phyloP scores from a whole-genome alignment of 1,140 invertebrate genomes.

The Philotrypesis tridentata region DNA sequence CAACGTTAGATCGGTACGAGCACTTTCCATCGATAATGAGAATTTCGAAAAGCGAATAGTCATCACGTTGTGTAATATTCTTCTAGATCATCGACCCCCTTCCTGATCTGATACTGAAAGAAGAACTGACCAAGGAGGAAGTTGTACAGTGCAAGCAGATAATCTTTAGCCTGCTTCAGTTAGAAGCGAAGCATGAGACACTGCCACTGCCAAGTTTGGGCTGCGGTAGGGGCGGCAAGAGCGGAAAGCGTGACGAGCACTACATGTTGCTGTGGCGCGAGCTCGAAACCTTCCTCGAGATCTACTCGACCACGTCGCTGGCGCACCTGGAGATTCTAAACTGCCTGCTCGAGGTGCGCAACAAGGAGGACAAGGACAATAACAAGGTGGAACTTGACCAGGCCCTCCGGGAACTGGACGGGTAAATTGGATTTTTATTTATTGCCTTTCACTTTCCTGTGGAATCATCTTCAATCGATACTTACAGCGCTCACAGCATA shows the following conservation, averaged over 20 bases:
- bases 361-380: slow-evolving; percentile 75
- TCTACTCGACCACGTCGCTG: slow-evolving; percentile 79
- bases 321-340: slow-evolving; percentile 86
- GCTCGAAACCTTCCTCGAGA: slow-evolving; percentile 87
- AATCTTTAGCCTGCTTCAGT: slow-evolving; percentile 86
- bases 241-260: slow-evolving; percentile 87
- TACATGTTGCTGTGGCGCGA: slow-evolving; percentile 93
- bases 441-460: not conserved
- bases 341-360: slow-evolving; percentile 87
- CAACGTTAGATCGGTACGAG: slow-evolving; percentile 84
- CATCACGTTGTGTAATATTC: not conserved
- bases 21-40: not conserved
- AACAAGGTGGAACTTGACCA: slow-evolving; percentile 79
- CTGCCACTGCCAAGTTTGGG: slow-evolving; percentile 80
- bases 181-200: slow-evolving; percentile 89
- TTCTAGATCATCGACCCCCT: slow-evolving; percentile 86
- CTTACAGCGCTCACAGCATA: too few relatives aligned
- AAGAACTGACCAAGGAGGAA: slow-evolving; percentile 88
- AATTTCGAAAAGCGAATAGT: not conserved
- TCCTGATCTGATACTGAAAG: slow-evolving; percentile 86
- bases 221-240: slow-evolving; percentile 75
- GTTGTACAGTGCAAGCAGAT: slow-evolving; percentile 91
- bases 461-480: not conserved
- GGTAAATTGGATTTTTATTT: slow-evolving; percentile 63
- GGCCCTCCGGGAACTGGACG: slow-evolving; percentile 77